Percentiles rank a stretch among this genome's conserved stretches.
These are phyloP conservation scores for Ichneumoninae sp. DNA, from an alignment of 2,888 invertebrate genomes.

Conservation along the genomic window DNA sequence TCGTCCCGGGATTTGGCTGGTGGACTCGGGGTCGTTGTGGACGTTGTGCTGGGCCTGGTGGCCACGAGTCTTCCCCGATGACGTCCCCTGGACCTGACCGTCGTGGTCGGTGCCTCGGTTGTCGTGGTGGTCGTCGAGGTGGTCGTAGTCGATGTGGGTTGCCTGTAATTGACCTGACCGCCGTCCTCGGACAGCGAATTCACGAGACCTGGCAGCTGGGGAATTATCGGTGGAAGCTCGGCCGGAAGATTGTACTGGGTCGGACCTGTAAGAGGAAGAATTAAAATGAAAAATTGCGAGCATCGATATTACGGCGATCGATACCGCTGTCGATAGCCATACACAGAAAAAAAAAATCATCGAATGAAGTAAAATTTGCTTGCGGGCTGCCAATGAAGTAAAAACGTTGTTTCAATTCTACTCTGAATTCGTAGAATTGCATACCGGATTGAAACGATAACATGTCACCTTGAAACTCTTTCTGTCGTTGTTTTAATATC, in stretches of 20 bases:
- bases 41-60: conserved; percentile 71
- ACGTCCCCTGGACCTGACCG: conserved; percentile 71
- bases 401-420: too few relatives aligned
- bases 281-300: too few relatives aligned
- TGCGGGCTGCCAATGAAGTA: too few relatives aligned
- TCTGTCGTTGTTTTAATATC: too few relatives aligned
- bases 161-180: conserved; percentile 63
- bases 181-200: conserved; percentile 87
- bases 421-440: too few relatives aligned
- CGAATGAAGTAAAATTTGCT: too few relatives aligned
- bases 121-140: conserved; percentile 73
- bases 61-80: conserved; percentile 75
- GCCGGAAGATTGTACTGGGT: conserved; percentile 86
- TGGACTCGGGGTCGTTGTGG: conserved; percentile 75
- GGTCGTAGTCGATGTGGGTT: conserved; percentile 73
- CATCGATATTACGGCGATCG: too few relatives aligned
- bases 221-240: conserved; percentile 86
- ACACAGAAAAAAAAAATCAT: too few relatives aligned
- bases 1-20: conserved; percentile 71
- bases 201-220: conserved; percentile 87
- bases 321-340: too few relatives aligned
- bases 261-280: conserved; percentile 66
- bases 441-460: too few relatives aligned
- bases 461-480: too few relatives aligned
- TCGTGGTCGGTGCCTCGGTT: conserved; percentile 74